Evolutionary conservation across 1,140 invertebrate genomes (phyloP), one percentile per base, ranked within the genome.

Genomic region (Leguminivora glycinivorella): DNA sequence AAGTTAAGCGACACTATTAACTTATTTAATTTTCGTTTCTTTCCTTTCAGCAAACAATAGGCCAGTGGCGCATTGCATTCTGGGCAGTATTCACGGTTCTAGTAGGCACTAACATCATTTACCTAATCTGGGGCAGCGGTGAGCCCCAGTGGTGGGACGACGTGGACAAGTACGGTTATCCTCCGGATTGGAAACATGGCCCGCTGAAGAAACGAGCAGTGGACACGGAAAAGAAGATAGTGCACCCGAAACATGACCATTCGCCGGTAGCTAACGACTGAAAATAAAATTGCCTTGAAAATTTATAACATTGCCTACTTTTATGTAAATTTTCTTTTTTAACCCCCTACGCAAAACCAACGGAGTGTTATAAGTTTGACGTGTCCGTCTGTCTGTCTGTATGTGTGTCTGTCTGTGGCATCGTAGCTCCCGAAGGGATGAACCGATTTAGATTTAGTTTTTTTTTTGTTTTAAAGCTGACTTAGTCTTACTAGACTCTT

Each of bases 121-220:
- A 96, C 79, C 74, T 95, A 12, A 79, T 96, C 6, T 95, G 94
- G 89, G 95, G 94, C 1, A 95, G 94, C 38, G 95, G 94, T 1
- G 93, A 95, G 63, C 92, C 94, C 14, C 95, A 96, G 75, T 93
- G 93, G 71, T 96, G 95, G 94, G 95, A 94, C 84, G 92, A 94
- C 63, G 85, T 90, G 2, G 81, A 86, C n/a, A 91, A 89, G 67
- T 76, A 80, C n/a, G 89, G 89, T 0, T 91, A 91, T 63, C 89
- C 89, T 1, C 24, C 70, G 0, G 74, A 74, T n/a, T 91, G 89
- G 89, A 88, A 87, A 70, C 83, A 89, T 66, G 89, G 89, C 14
- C 83, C 83, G 0, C 74, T 90, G 0, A 84, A 81, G 71, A 87
- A 83, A 43, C 71, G 79, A 22, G 26, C 19, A 2, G 67, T 72